phyloP scores from a whole-genome alignment of 2,113 vertebrate genomes.

The Pogona vitticeps region DNA sequence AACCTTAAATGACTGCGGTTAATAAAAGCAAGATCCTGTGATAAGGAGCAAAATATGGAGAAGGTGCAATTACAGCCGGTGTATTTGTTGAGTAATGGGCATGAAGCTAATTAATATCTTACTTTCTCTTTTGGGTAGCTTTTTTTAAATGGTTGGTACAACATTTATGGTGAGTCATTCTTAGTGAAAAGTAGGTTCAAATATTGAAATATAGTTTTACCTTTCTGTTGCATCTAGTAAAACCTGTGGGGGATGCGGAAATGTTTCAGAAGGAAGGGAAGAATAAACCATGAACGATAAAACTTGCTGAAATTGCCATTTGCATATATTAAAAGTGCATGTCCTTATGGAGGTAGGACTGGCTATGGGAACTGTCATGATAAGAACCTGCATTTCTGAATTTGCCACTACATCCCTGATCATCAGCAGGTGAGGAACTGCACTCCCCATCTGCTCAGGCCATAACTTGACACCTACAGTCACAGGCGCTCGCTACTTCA shows the following conservation, averaged over 20 bases:
- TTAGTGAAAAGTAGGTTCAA: conserved; percentile 57
- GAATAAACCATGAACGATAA: too few relatives aligned
- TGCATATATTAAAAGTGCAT: too few relatives aligned
- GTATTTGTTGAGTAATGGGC: conserved; percentile 67
- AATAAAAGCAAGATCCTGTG: conserved; percentile 69
- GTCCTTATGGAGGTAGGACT: too few relatives aligned
- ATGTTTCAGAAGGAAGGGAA: neutral
- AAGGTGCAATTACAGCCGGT: conserved; percentile 69
- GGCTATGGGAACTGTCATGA: too few relatives aligned
- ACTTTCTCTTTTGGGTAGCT: conserved; percentile 48
- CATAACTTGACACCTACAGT: too few relatives aligned
- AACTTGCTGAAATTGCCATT: too few relatives aligned
- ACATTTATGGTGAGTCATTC: conserved; percentile 42
- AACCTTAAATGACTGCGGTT: conserved; percentile 74
- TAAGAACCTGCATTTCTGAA: too few relatives aligned
- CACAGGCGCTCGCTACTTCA: too few relatives aligned
- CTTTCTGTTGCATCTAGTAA: neutral
- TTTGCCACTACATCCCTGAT: too few relatives aligned
- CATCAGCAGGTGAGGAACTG: too few relatives aligned
- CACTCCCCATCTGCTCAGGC: too few relatives aligned
- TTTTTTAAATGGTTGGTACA: conserved; percentile 38
- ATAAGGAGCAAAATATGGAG: conserved; percentile 65
- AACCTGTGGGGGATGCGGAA: neutral
- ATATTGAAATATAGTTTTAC: conserved; percentile 43
- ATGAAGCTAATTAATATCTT: conserved; percentile 75